A percentile compares a stretch with the other conserved stretches of the same genome.
Conservation (phyloP, 2,888 invertebrate species). For the Cheilosia scutellata region DNA sequence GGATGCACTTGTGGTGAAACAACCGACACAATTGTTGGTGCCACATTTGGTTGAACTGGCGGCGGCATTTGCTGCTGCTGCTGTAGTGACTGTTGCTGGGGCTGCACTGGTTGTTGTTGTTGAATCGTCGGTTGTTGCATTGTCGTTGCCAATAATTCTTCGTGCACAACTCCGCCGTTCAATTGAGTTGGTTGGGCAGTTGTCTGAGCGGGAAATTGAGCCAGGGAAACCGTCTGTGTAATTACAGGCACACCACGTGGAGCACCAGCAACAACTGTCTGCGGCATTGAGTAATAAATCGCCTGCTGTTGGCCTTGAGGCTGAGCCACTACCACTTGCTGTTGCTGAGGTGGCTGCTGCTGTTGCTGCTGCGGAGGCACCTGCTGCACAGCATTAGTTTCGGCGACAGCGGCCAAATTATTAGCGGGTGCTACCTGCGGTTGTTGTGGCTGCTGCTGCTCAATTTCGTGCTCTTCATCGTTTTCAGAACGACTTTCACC, state of each 20-base stretch:
- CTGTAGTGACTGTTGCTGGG: constrained; percentile 54
- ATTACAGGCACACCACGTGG: constrained; percentile 80
- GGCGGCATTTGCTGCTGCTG: constrained; percentile 71
- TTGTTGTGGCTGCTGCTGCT: constrained; percentile 55
- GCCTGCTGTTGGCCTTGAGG: constrained; percentile 78
- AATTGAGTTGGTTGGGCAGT: constrained; percentile 81
- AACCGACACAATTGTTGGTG: constrained; percentile 75
- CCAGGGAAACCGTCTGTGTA: constrained; percentile 76
- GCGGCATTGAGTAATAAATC: constrained; percentile 82
- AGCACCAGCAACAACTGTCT: constrained; percentile 78
- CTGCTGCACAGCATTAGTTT: constrained; percentile 76
- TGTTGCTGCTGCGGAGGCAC: constrained; percentile 71
- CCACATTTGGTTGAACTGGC: constrained; percentile 77
- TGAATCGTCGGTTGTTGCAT: constrained; percentile 77
- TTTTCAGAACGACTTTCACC: constrained; percentile 83
- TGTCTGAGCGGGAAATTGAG: constrained; percentile 79
- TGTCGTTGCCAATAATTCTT: constrained; percentile 81
- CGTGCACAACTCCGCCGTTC: constrained; percentile 83
- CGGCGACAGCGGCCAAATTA: constrained; percentile 50
- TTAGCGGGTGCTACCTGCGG: constrained; percentile 52
- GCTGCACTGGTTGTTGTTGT: constrained; percentile 57
- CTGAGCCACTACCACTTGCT: constrained; percentile 77
- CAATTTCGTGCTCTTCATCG: constrained; percentile 82
- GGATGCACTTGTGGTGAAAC: constrained; percentile 60
- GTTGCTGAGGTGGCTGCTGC: constrained; percentile 76